Base-by-base conservation (phyloP, 2,888 invertebrate species). In the Cheilosia pagana region DNA sequence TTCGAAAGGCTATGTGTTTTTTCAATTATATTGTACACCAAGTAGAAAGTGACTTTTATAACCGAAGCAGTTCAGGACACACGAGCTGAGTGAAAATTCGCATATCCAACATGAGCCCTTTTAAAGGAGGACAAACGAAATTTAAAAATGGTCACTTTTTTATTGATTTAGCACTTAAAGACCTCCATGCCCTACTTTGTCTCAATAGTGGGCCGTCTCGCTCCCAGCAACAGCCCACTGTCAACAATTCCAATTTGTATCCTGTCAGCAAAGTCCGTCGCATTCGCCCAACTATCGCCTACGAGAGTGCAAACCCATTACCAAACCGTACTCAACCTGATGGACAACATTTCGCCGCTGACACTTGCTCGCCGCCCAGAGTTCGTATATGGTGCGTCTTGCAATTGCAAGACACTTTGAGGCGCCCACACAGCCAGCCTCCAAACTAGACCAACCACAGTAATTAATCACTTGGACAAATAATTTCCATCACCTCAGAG, bases 391-490 rank as follows among this genome's bases (percentile, higher is more conserved):
- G 75, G 48, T 48, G 57, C 59, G 53, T 65, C 76, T 76, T 76
- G 71, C 81, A 62, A 72, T 60, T 50, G 71, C 77, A 62, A 63
- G 71, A 50, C 77, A 77, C 45, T 72, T 55, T 57, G 31, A n/a
- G 48, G 67, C 71, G 71, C 82, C 62, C 82, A 77, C 67, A 60
- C 70, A 63, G 16, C 19, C 41, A 39, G 28, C 23, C 50, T 35
- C 21, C 57, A 10, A 25, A 60, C 23, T 31, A 39, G 35, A 65
- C 48, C 7, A 28, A 63, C 57, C 45, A 60, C 50, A 31, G 63
- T 62, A 78, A 83, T 78, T 83, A 83, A 83, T 83, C 70, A 83
- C 16, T 60, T 70, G 74, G 39, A 79, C 83, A 83, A 78, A 78
- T 83, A 83, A 78, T 74, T 65, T 68, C 74, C 74, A 63, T 78